Evolutionary conservation across 2,797 vertebrate species (phyloP).

Genomic region (Catharus ustulatus): DNA sequence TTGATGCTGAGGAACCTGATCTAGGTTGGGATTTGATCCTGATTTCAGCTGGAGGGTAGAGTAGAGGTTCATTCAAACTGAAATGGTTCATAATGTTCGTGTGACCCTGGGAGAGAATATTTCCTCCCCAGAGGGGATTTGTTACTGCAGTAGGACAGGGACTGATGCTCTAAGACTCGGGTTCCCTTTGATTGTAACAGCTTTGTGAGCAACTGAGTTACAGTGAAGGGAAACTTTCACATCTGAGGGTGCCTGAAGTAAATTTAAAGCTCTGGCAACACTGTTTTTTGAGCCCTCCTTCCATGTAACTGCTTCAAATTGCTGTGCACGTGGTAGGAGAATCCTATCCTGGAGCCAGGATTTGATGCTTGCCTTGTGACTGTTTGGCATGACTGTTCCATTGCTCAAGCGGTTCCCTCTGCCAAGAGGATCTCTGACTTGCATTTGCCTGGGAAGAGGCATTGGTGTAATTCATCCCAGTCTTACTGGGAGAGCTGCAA

Average conservation of each 20-base stretch:
- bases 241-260: not conserved
- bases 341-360: not conserved
- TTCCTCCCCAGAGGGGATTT: not conserved
- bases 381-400: not conserved
- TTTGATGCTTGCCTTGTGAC: constrained; percentile 38
- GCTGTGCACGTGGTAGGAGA: not conserved
- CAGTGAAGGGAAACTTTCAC: not conserved
- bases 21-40: not conserved
- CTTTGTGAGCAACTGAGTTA: not conserved
- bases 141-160: not conserved
- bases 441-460: not conserved
- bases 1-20: not conserved
- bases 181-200: not conserved
- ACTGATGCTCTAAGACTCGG: not conserved
- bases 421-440: constrained; percentile 46
- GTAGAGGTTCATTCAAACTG: not conserved
- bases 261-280: not conserved
- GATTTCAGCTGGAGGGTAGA: not conserved
- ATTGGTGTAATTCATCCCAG: not conserved
- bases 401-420: not conserved
- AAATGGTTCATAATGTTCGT: not conserved
- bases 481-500: not conserved
- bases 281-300: not conserved
- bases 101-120: not conserved
- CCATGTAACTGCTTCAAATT: not conserved